Percentiles rank a stretch among this genome's conserved stretches.
phyloP scores from a whole-genome alignment of 1,140 invertebrate genomes.

The Lordiphosa mommai region DNA sequence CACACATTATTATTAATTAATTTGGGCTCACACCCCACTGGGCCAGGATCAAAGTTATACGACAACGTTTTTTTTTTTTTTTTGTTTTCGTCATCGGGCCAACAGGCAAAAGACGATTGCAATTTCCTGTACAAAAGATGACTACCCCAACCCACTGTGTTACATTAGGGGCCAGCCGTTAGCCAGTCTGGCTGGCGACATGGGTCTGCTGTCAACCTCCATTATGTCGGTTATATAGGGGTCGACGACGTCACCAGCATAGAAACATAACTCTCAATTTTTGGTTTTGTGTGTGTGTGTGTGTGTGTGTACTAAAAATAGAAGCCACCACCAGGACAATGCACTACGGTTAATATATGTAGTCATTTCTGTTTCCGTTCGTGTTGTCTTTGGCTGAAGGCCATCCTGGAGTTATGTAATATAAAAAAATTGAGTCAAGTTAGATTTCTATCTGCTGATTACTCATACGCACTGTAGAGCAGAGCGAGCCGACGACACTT shows the following conservation, averaged over 20 bases:
- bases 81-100: conserved; percentile 29
- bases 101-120: conserved; percentile 19
- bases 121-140: conserved; percentile 43
- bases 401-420: conserved; percentile 60
- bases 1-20: conserved; percentile 75
- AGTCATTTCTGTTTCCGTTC: conserved; percentile 22
- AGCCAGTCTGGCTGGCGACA: conserved; percentile 70
- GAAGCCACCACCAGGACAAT: background rate
- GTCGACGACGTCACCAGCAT: conserved; percentile 17
- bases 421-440: conserved; percentile 66
- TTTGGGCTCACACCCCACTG: conserved; percentile 33
- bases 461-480: conserved; percentile 61
- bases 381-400: conserved; percentile 30
- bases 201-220: conserved; percentile 30
- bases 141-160: conserved; percentile 31
- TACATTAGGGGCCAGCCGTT: conserved; percentile 61
- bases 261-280: background rate
- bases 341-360: conserved; percentile 33
- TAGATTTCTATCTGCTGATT: conserved; percentile 75
- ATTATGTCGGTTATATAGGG: conserved; percentile 31
- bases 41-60: conserved; percentile 22
- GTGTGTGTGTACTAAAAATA: too few species aligned
- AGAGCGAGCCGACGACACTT: conserved; percentile 53
- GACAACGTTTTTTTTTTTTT: conserved; percentile 20
- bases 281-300: too few species aligned